A percentile compares a stretch with the other conserved stretches of the same genome.
phyloP scores from a whole-genome alignment of 1,140 invertebrate genomes.

The Danaus plexippus region DNA sequence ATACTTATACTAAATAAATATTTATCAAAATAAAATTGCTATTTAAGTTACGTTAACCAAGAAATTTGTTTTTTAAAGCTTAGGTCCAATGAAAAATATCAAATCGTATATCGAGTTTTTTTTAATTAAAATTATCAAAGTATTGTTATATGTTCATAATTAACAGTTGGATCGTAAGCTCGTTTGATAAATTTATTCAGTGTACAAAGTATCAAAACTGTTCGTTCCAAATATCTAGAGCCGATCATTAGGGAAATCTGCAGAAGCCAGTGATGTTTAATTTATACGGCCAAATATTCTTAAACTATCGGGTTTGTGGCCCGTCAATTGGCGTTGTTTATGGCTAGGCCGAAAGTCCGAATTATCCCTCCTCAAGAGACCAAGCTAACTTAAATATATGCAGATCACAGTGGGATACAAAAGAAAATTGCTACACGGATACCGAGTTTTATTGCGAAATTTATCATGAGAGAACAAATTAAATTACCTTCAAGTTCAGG shows the following conservation, averaged over 20 bases:
- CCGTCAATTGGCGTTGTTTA: constrained; percentile 54
- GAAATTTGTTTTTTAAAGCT: too few relatives aligned
- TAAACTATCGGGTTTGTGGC: constrained; percentile 67
- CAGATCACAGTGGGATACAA: constrained; percentile 9
- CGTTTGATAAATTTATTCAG: too few relatives aligned
- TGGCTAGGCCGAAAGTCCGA: constrained; percentile 36
- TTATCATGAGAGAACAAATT: background rate
- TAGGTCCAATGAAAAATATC: too few relatives aligned
- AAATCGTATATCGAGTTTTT: too few relatives aligned
- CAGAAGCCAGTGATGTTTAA: constrained; percentile 58
- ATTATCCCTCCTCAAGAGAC: constrained; percentile 35
- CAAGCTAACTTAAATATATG: constrained; percentile 18
- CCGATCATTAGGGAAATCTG: constrained; percentile 68
- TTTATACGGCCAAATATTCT: constrained; percentile 68
- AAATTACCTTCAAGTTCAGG: too few relatives aligned
- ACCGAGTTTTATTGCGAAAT: background rate
- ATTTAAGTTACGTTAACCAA: background rate
- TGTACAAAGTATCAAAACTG: constrained; percentile 30
- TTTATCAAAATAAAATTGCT: background rate
- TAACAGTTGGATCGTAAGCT: too few relatives aligned
- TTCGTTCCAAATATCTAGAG: constrained; percentile 17
- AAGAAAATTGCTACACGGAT: background rate
- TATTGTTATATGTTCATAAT: background rate
- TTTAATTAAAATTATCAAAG: background rate
- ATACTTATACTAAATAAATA: constrained; percentile 25